phyloP scores from a whole-genome alignment of 2,888 invertebrate species.

The Agrilus mali region DNA sequence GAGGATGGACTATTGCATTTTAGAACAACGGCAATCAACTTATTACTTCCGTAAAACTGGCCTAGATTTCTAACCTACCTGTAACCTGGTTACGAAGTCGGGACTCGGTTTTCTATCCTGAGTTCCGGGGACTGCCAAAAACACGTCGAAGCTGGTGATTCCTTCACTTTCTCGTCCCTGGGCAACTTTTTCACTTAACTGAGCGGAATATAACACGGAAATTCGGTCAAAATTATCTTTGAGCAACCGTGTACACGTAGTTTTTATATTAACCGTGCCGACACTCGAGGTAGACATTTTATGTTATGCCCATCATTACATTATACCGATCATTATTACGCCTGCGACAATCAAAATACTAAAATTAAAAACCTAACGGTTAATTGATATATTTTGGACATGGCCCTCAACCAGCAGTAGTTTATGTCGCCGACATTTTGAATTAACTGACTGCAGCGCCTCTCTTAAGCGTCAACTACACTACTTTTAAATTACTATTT shows the following conservation, averaged over 20 bases:
- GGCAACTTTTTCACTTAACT: conserved; percentile 24
- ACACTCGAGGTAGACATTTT: conserved; percentile 27
- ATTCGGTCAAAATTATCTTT: conserved; percentile 30
- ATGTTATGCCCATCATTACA: conserved; percentile 22
- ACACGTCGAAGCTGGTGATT: conserved; percentile 26
- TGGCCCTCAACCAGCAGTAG: too few relatives aligned
- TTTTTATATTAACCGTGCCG: conserved; percentile 30
- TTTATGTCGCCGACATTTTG: neutral
- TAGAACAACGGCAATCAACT: too few relatives aligned
- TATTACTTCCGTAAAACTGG: too few relatives aligned
- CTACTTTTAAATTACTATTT: too few relatives aligned
- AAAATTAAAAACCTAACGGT: too few relatives aligned
- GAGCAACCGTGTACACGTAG: conserved; percentile 27
- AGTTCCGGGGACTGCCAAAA: conserved; percentile 22
- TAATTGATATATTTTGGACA: too few relatives aligned
- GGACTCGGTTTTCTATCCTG: conserved; percentile 27
- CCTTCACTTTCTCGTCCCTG: conserved; percentile 18
- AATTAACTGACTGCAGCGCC: neutral
- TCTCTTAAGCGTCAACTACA: conserved; percentile 1
- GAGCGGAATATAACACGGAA: conserved; percentile 30
- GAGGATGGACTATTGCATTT: too few relatives aligned
- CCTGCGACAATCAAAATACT: too few relatives aligned
- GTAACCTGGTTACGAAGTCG: conserved; percentile 31
- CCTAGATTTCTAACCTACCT: conserved; percentile 21
- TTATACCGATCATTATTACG: neutral